Base-by-base conservation (phyloP, 2,113 vertebrate species). In the Cichladusa arquata region DNA sequence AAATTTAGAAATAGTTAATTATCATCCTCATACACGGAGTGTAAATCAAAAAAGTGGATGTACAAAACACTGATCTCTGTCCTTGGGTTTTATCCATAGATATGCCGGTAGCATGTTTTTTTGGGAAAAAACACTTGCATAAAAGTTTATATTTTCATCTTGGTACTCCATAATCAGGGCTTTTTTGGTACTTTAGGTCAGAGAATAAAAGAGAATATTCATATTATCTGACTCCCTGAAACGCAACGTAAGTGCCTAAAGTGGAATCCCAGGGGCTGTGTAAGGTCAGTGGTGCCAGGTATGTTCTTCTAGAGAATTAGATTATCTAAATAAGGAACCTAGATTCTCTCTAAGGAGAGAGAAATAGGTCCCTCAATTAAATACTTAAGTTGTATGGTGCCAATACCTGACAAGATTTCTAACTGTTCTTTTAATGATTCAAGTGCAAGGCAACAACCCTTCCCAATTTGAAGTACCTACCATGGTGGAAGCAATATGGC, bases 291-390 rank as follows among this genome's bases (percentile, higher is more conserved):
- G 26, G 48, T 70, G 34, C 56, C 82, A 90, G 76, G 74, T 94
- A 90, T 8, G 50, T 62, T 90, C 73, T 91, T 71, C 16, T 54
- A 56, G 38, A 88, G 76, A 92, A 92, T 90, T 54, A 93, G 94
- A 88, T 90, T 92, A 96, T 44, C 94, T 96, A 94, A 96, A 88
- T 83, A 92, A 83, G 51, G 72, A 97, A 50, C 33, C 45, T 66
- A 76, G 71, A 80, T 77, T 88, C 70, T 72, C 74, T 90, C 72
- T 48, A 90, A 93, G 88, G 89, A 86, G 20, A 86, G 26, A 64
- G 45, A 88, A 92, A 86, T 14, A 94, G 88, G 67, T 23, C 62
- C 60, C 56, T 83, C 85, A 86, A 90, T 96, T 93, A 94, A 92
- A 95, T 45, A 50, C 70, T 80, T 64, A 94, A 93, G n/a, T 80